Percentiles rank a stretch among this genome's conserved stretches.
These are phyloP conservation scores for Neosalanx taihuensis DNA, from an alignment of 2,797 vertebrate genomes.

Conservation along the genomic window DNA sequence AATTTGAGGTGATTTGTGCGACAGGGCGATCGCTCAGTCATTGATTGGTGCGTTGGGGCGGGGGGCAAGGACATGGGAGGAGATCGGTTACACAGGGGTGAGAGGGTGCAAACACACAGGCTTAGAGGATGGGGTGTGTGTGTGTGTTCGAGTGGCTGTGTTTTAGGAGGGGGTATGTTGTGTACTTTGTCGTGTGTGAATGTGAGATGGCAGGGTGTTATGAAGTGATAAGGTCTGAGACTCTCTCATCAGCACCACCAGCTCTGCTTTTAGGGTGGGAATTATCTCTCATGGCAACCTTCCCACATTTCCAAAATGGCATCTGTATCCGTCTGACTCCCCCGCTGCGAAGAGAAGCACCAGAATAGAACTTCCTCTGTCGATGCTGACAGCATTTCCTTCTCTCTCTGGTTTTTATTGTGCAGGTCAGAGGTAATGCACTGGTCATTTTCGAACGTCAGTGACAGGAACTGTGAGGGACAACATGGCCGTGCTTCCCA, in stretches of 20 bases:
- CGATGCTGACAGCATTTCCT: too few species aligned
- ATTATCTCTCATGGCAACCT: neutral
- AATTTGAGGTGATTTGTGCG: conserved; percentile 53
- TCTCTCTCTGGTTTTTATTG: too few species aligned
- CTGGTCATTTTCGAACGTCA: neutral
- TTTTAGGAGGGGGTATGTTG: neutral
- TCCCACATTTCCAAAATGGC: conserved; percentile 1
- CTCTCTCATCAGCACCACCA: neutral
- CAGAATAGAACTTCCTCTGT: too few species aligned
- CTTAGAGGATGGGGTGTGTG: neutral
- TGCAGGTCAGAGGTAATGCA: too few species aligned
- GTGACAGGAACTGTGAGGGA: neutral
- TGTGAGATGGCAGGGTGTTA: neutral
- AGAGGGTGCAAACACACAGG: neutral
- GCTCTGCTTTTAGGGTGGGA: neutral
- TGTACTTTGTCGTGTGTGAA: neutral
- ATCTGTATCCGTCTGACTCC: neutral
- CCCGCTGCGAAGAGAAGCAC: too few species aligned
- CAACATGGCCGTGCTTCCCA: neutral
- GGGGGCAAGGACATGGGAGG: conserved; percentile 1
- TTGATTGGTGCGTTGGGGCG: conserved; percentile 37
- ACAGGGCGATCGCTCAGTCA: conserved; percentile 35
- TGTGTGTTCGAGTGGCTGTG: neutral
- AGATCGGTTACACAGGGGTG: neutral
- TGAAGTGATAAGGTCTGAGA: neutral